Evolutionary conservation across 2,113 vertebrate species (phyloP).

Genomic region (Felis chaus): DNA sequence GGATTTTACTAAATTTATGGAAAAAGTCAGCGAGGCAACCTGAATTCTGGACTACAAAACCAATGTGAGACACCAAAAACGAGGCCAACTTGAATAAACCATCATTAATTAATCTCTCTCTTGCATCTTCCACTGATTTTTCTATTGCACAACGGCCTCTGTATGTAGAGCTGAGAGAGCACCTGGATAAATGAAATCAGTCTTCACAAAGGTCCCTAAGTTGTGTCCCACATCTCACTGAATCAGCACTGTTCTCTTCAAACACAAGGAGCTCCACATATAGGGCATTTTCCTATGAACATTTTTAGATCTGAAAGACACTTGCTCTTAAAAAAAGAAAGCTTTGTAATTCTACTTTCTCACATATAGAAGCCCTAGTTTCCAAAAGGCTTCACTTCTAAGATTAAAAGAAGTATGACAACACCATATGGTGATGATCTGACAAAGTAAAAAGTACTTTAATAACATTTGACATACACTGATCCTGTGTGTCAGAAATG

Average conservation of each 20-base stretch:
- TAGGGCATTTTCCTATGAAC: slow-evolving; percentile 38
- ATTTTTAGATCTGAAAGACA: slow-evolving; percentile 59
- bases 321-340: background rate
- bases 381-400: slow-evolving; percentile 56
- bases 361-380: slow-evolving; percentile 6
- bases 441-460: slow-evolving; percentile 48
- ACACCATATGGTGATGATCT: slow-evolving; percentile 6
- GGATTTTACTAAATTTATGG: background rate
- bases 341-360: slow-evolving; percentile 49
- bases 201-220: slow-evolving; percentile 19
- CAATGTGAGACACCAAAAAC: slow-evolving; percentile 7
- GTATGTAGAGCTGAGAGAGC: background rate
- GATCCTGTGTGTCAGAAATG: slow-evolving; percentile 4
- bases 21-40: background rate
- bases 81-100: background rate
- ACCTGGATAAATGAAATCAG: slow-evolving; percentile 18
- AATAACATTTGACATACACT: slow-evolving; percentile 17
- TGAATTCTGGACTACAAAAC: slow-evolving; percentile 8
- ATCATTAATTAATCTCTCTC: background rate
- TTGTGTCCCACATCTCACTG: slow-evolving; percentile 27
- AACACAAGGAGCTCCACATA: slow-evolving; percentile 29
- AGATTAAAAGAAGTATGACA: slow-evolving; percentile 57
- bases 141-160: background rate
- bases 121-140: background rate
- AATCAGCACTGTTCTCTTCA: slow-evolving; percentile 42